Evolutionary conservation across 1,140 invertebrate species (phyloP), one percentile per base, ranked within the genome.

Genomic region (Phymorhynchus buccinoides): DNA sequence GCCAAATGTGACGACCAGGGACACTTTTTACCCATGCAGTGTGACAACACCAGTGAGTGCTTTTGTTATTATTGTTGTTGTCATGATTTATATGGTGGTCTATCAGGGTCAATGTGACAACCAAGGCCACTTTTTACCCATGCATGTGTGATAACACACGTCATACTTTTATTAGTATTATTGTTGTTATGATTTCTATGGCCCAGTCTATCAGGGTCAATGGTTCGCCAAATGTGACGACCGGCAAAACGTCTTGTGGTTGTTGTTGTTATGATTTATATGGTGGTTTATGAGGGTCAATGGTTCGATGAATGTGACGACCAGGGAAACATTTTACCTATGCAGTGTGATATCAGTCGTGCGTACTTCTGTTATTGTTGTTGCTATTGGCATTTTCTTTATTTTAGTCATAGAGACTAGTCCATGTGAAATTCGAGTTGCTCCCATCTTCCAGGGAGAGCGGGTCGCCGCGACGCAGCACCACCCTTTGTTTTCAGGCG

Each of bases 261-360:
- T n/a, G n/a, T n/a, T n/a, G n/a, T n/a, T n/a, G n/a, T n/a, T n/a
- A 80, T 88, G 73, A 86, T 88, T 18, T 83, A 73, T 18, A 87
- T 87, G 86, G 85, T 86, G 14, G 80, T 88, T 1, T 87, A 85
- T 56, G 37, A 83, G 39, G 87, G 87, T 18, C 82, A 87, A 84
- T 89, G 87, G 87, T 83, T 86, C 52, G 84, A 87, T 27, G 84
- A 85, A n/a, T 89, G 89, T 80, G 86, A 87, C 79, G 39, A 32
- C 12, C 39, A 88, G 32, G 89, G 89, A 1, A 85, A 87, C 80
- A 88, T 87, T 62, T 37, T 86, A 22, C 86, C 87, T 22, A 66
- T 87, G 71, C 89, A 89, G 78, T 89, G 89, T 71, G 87, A 88
- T 79, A 88, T 87, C 78, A 87, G 84, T 35, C 66, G 89, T 89